Base-by-base conservation (phyloP, 2,888 invertebrate genomes). In the Augochlorella aurata region DNA sequence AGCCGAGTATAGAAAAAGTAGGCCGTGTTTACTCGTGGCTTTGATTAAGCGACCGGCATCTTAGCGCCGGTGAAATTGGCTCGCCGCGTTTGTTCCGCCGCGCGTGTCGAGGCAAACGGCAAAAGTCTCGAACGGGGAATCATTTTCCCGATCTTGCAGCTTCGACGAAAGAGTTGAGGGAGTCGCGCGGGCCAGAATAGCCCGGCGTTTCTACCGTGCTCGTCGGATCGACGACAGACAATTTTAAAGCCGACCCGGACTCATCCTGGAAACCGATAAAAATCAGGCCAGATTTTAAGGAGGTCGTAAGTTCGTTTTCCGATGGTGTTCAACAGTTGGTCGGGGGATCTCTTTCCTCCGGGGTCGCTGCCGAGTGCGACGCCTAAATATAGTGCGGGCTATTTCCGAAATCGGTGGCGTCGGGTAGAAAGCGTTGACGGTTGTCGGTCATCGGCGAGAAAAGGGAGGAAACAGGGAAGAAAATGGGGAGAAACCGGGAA, bases 1-100 rank as follows among this genome's bases (percentile, higher is more conserved):
- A 38, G 38, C 38, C 38, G 38, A 38, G 38, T 38, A 38, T 38
- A 38, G 38, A 38, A 83, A 86, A 90, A 89, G 69, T 84, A 77
- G 84, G 87, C 82, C 86, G 76, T 86, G 87, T 90, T 90, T 89
- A 83, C 88, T n/a, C 76, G 49, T 80, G 81, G 80, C 88, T 86
- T 88, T 90, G 87, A 91, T 90, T 89, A 88, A 87, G 73, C 77
- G 77, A 66, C 74, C 79, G 81, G 63, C 77, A 82, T 78, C 80
- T 88, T 88, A 85, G 81, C 77, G 84, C 78, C 83, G 69, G 76
- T 84, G 81, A 88, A 87, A 82, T 74, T 81, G 69, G 18, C 73
- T 47, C 71, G 61, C 61, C 63, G 68, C 47, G 84, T 65, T 80
- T 76, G 74, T 52, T 72, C 29, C 47, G 61, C 29, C 76, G 82